Evolutionary conservation across 2,888 invertebrate species (phyloP).

Genomic region (Andrena haemorrhoa): DNA sequence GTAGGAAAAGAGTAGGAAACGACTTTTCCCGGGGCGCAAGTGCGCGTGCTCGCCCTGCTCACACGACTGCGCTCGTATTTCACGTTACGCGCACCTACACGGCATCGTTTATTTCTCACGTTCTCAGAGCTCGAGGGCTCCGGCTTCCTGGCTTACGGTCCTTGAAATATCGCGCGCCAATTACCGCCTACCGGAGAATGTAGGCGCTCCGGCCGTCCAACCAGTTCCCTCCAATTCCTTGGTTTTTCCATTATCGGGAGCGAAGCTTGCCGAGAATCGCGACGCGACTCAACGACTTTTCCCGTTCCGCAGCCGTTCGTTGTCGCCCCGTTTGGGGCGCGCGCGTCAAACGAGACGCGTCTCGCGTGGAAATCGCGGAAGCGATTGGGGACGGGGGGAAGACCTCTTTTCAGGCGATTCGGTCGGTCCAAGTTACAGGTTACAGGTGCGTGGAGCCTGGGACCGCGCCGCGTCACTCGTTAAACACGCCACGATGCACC

Average conservation of each 20-base stretch:
- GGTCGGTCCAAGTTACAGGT: slow-evolving; percentile 36
- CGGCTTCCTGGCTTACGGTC: slow-evolving; percentile 73
- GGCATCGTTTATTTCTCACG: slow-evolving; percentile 71
- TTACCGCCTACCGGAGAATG: slow-evolving; percentile 9
- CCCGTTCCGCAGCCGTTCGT: neutral
- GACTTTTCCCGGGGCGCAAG: slow-evolving; percentile 59
- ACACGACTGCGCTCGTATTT: slow-evolving; percentile 64
- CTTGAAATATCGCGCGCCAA: slow-evolving; percentile 53
- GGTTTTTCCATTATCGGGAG: neutral
- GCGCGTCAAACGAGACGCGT: neutral
- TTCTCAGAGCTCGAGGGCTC: slow-evolving; percentile 61
- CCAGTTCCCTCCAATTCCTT: slow-evolving; percentile 25
- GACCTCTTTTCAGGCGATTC: slow-evolving; percentile 45
- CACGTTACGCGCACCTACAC: slow-evolving; percentile 60
- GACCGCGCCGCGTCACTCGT: slow-evolving; percentile 77
- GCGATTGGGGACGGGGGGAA: neutral
- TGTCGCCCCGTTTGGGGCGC: neutral
- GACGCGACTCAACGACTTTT: neutral
- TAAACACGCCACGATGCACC: slow-evolving; percentile 77
- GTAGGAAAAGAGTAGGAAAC: slow-evolving; percentile 46
- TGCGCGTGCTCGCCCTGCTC: no score
- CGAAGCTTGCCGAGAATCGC: neutral
- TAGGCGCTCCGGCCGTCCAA: slow-evolving; percentile 6
- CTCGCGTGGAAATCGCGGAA: neutral
- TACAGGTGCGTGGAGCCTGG: slow-evolving; percentile 75